Conservation (phyloP, 2,113 vertebrate species). For the Reinhardtius hippoglossoides region DNA sequence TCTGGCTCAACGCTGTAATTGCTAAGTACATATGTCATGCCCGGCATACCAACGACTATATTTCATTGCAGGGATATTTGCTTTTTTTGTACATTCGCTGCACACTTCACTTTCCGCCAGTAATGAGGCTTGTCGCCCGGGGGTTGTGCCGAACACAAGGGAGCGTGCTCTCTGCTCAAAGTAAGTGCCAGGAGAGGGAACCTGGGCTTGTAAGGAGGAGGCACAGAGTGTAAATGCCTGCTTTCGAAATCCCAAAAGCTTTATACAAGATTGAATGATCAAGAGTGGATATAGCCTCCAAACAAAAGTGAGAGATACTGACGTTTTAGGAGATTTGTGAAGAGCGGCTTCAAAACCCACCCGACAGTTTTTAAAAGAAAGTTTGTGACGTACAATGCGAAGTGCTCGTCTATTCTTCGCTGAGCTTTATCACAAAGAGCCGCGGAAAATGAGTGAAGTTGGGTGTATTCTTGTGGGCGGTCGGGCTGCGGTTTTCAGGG, state of each 20-base stretch:
- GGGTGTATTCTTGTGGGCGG: conserved; percentile 9
- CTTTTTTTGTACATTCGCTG: conserved; percentile 8
- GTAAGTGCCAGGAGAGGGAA: conserved; percentile 55
- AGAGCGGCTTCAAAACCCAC: background rate
- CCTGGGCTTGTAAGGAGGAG: conserved; percentile 48
- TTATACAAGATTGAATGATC: conserved; percentile 50
- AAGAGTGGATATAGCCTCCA: conserved; percentile 7
- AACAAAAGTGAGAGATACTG: conserved; percentile 16
- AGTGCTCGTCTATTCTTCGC: conserved; percentile 5
- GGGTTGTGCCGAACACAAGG: conserved; percentile 55
- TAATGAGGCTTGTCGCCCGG: conserved; percentile 59
- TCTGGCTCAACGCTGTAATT: background rate
- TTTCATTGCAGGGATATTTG: conserved; percentile 15
- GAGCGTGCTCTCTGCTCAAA: conserved; percentile 52
- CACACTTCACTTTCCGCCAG: conserved; percentile 51
- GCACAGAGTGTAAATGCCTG: conserved; percentile 34
- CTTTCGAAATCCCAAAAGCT: conserved; percentile 42
- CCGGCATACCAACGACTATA: conserved; percentile 24
- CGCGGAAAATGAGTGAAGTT: conserved; percentile 23
- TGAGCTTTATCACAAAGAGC: conserved; percentile 45
- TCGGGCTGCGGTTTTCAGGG: conserved; percentile 33
- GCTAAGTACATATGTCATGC: too few species aligned
- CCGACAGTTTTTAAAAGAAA: conserved; percentile 4
- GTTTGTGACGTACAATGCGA: conserved; percentile 11
- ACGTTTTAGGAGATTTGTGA: background rate